Percentiles rank a stretch among this genome's conserved stretches.
phyloP scores from a whole-genome alignment of 2,797 vertebrate genomes.

The Propithecus deckenii region DNA sequence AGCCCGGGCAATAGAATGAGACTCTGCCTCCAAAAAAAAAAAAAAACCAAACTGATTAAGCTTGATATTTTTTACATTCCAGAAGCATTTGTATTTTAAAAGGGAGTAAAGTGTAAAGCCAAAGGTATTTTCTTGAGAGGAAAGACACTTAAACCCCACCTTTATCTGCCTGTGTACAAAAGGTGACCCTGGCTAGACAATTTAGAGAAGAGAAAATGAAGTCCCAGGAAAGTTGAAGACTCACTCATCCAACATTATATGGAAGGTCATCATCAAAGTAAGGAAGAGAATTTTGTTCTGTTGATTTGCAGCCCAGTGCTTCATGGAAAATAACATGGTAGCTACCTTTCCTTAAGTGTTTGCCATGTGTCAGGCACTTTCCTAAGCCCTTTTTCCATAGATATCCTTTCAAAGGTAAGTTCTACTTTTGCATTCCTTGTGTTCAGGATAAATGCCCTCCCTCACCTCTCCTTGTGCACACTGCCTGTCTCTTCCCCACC shows the following conservation, averaged over 20 bases:
- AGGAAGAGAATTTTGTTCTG: background rate
- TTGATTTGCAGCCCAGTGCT: background rate
- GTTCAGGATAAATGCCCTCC: background rate
- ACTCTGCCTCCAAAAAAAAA: too few species aligned
- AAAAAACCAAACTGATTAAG: background rate
- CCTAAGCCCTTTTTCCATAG: background rate
- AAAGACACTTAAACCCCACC: background rate
- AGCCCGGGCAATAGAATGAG: too few species aligned
- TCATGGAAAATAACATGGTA: background rate
- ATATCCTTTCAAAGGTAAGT: background rate
- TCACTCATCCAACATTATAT: background rate
- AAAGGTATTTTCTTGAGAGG: background rate
- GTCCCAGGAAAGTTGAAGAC: background rate
- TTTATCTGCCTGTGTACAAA: background rate
- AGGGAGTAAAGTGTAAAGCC: background rate
- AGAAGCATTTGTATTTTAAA: background rate
- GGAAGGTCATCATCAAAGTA: background rate
- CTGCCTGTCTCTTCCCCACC: background rate
- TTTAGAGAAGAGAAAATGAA: background rate
- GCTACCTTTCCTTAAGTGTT: background rate
- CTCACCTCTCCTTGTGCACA: background rate
- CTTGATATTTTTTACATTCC: background rate
- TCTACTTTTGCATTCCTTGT: background rate
- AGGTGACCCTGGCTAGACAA: background rate
- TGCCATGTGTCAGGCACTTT: background rate